Percentiles rank a stretch among this genome's conserved stretches.
Conservation (phyloP, 1,140 invertebrate genomes). For the Leptopilina clavipes region DNA sequence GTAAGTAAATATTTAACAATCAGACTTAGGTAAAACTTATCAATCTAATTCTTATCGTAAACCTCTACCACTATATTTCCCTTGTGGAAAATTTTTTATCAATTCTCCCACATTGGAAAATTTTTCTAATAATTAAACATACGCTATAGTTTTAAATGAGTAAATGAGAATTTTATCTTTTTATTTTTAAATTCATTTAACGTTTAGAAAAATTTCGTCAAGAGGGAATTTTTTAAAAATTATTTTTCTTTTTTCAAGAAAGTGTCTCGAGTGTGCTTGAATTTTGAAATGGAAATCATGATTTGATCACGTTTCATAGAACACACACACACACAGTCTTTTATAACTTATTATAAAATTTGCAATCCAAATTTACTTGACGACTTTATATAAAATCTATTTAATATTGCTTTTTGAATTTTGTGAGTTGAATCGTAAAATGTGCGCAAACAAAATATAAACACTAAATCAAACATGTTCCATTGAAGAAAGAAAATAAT, state of each 20-base stretch:
- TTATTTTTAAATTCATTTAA: background rate
- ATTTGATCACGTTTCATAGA: background rate
- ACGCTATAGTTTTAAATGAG: background rate
- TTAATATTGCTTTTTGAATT: too few species aligned
- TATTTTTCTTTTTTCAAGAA: too few species aligned
- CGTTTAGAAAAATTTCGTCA: too few species aligned
- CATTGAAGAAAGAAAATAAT: background rate
- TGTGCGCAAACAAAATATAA: background rate
- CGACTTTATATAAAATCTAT: too few species aligned
- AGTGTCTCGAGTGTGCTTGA: too few species aligned
- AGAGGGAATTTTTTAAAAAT: too few species aligned
- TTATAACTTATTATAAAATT: too few species aligned
- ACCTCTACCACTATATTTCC: background rate
- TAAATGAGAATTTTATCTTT: background rate
- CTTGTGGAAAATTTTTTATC: background rate
- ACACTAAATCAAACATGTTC: background rate
- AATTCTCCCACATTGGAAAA: background rate
- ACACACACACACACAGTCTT: background rate
- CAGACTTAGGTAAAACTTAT: slow-evolving; percentile 41
- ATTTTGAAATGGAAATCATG: background rate
- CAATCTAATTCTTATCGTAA: background rate
- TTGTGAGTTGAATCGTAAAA: too few species aligned
- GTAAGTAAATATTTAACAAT: slow-evolving; percentile 56
- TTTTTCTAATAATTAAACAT: background rate
- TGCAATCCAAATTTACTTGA: too few species aligned